Conservation (phyloP, 2,888 invertebrate genomes). For the Leucozona laternaria region DNA sequence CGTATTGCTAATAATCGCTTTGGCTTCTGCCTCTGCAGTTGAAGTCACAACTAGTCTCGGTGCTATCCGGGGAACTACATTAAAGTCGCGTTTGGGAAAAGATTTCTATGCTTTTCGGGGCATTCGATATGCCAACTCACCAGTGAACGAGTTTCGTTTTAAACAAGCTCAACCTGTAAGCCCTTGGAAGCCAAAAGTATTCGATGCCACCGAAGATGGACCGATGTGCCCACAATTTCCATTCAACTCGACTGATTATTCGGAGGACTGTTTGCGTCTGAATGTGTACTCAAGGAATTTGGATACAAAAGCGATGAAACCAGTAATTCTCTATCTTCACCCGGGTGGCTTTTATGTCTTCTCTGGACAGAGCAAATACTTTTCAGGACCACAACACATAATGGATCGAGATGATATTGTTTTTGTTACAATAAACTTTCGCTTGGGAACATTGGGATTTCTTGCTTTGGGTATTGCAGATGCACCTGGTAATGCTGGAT, state of each 20-base stretch:
- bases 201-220: constrained; percentile 85
- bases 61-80: constrained; percentile 78
- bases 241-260: constrained; percentile 78
- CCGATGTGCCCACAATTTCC: constrained; percentile 85
- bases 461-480: constrained; percentile 87
- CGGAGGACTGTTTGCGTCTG: constrained; percentile 86
- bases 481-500: constrained; percentile 88
- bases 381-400: constrained; percentile 85
- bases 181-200: constrained; percentile 83
- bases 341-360: constrained; percentile 87
- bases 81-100: constrained; percentile 78
- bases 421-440: constrained; percentile 87
- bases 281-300: constrained; percentile 85
- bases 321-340: constrained; percentile 88
- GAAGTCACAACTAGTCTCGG: constrained; percentile 80
- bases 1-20: constrained; percentile 23
- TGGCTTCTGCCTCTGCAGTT: constrained; percentile 68
- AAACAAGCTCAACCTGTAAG: constrained; percentile 84
- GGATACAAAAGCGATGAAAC: constrained; percentile 78
- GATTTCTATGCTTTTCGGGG: constrained; percentile 81
- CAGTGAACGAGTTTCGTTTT: constrained; percentile 80
- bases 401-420: constrained; percentile 87
- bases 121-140: constrained; percentile 81
- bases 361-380: constrained; percentile 85
- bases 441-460: constrained; percentile 85